phyloP scores from a whole-genome alignment of 2,888 invertebrate genomes.

The Drosophila basisetae region DNA sequence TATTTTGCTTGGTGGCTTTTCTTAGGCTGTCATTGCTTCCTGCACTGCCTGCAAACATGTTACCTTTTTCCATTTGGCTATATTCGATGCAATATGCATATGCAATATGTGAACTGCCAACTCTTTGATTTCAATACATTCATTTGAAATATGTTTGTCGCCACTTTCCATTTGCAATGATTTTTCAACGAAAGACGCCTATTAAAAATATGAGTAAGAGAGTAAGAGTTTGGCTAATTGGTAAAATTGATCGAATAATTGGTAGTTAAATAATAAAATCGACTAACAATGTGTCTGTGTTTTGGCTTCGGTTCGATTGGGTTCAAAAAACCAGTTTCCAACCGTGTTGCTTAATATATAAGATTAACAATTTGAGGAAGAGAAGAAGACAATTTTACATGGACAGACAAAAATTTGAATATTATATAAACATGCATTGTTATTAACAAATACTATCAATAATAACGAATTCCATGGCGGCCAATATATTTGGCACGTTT shows the following conservation, averaged over 20 bases:
- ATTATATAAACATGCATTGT: neutral
- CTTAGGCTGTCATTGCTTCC: constrained; percentile 22
- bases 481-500: neutral
- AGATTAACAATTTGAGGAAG: neutral
- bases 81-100: neutral
- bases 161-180: constrained; percentile 1
- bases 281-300: neutral
- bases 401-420: neutral
- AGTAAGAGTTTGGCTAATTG: constrained; percentile 31
- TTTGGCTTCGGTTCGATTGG: neutral
- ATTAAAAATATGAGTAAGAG: constrained; percentile 4
- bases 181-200: neutral
- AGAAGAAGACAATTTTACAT: neutral
- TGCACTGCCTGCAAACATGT: neutral
- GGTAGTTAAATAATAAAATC: neutral
- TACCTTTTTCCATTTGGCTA: neutral
- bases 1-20: constrained; percentile 15
- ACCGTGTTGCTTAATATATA: neutral
- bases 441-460: neutral
- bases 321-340: neutral
- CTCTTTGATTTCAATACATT: neutral
- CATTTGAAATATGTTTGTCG: neutral
- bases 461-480: neutral
- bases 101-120: neutral
- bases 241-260: constrained; percentile 6